Evolutionary conservation across 2,113 vertebrate species (phyloP), one percentile per base, ranked within the genome.

Genomic region (Neodontobutis hainanensis): DNA sequence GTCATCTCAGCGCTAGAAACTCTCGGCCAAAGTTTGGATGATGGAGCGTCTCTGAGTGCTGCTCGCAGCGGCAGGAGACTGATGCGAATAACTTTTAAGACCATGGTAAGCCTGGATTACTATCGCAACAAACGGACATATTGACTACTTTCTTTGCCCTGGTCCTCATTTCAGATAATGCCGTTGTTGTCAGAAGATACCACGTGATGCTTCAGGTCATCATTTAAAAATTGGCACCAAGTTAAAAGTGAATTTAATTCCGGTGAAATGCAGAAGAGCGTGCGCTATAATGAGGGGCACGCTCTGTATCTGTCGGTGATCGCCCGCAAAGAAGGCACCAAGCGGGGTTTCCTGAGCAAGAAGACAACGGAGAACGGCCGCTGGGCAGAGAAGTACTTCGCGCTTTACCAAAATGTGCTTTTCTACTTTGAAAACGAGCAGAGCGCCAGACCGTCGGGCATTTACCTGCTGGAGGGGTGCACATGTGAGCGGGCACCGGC

Each of bases 341-440:
- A 95, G 83, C 94, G 96, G 65, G 95, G 96, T 74, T 91, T 88
- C 84, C 87, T 98, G 82, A 93, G 94, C 91, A 98, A 97, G 91
- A 96, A 94, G 92, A 93, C 92, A 14, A 81, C 95, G 32, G 96
- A 98, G 86, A 95, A 94, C 85, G 96, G 92, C 90, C 94, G 95
- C 87, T 98, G 96, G 96, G 92, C 95, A 55, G 95, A 97, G 59
- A 97, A 95, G 91, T 97, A 92, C 93, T 97, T 98, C 87, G 95
- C 95, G 0, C 95, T 98, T 3, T 92, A 96, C 88, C 96, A 98
- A 75, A 98, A 98, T 90, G 88, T 98, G 65, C 94, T 98, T 48
- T 98, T 98, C 90, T 97, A 97, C 93, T 98, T 96, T 86, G 97
- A 98, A 69, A 94, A 92, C 69, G 95, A 98, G 76, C 95, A 96